Evolutionary conservation across 2,797 vertebrate species (phyloP).

Genomic region (Phyllotis vaccarum): DNA sequence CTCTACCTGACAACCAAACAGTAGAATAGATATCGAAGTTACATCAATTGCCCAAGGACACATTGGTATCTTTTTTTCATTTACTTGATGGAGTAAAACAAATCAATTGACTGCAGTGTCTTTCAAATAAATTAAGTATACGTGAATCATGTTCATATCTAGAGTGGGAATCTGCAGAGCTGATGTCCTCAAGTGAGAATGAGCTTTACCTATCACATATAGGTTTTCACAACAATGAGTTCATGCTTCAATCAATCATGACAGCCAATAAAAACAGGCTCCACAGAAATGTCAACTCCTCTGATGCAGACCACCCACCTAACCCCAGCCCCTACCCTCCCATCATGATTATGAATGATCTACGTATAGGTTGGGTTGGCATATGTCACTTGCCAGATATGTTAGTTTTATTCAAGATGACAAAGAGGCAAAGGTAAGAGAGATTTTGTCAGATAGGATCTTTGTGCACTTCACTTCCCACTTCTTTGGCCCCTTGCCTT

Average conservation of each 20-base stretch:
- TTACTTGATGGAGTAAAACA: conserved; percentile 49
- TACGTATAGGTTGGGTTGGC: neutral
- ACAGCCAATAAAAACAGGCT: neutral
- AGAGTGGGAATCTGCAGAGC: conserved; percentile 13
- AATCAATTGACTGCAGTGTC: conserved; percentile 15
- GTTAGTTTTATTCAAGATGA: neutral
- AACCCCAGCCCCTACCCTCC: neutral
- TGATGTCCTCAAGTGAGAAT: conserved; percentile 5
- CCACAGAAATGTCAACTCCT: neutral
- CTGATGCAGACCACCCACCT: neutral
- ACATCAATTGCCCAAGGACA: neutral
- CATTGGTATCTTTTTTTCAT: neutral
- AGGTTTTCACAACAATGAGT: neutral
- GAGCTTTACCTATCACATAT: neutral
- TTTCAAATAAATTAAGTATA: conserved; percentile 54
- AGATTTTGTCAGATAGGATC: neutral
- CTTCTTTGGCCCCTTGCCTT: neutral
- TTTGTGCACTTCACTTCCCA: neutral
- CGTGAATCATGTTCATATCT: conserved; percentile 8
- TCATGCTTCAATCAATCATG: neutral
- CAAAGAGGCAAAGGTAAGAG: neutral
- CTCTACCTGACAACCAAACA: neutral
- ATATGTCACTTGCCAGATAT: neutral
- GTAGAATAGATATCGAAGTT: neutral
- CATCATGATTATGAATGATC: neutral